These are phyloP conservation scores for Amazonetta brasiliensis DNA, from an alignment of 2,797 vertebrate species.

Conservation along the genomic window DNA sequence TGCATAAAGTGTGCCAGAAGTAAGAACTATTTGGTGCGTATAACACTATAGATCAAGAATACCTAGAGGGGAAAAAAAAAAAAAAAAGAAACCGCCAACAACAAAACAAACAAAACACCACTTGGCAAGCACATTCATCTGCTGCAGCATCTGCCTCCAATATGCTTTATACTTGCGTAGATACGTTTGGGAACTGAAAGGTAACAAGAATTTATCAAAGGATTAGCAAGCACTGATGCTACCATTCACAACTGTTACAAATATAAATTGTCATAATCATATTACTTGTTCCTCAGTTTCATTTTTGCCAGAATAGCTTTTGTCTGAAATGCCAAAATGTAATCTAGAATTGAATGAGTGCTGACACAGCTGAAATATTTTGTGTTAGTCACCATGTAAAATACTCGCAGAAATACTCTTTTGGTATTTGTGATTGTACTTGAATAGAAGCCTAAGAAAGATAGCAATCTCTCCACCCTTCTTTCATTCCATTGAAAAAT, in stretches of 20 bases:
- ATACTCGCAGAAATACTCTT: neutral
- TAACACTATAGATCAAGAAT: neutral
- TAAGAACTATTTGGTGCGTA: neutral
- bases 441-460: neutral
- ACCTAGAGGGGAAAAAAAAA: constrained; percentile 8
- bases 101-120: neutral
- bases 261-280: constrained; percentile 19
- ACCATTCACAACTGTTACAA: constrained; percentile 30
- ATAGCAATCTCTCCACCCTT: neutral
- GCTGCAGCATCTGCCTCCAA: constrained; percentile 68
- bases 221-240: constrained; percentile 51
- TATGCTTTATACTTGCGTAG: constrained; percentile 32
- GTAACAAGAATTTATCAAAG: constrained; percentile 63
- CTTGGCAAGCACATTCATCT: constrained; percentile 45
- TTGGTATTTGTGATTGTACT: neutral
- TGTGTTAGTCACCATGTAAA: neutral
- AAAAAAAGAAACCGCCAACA: neutral
- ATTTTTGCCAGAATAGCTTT: constrained; percentile 41
- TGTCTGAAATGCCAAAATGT: constrained; percentile 27
- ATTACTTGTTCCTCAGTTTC: neutral
- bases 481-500: neutral
- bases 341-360: neutral
- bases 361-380: constrained; percentile 46
- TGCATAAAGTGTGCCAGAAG: neutral
- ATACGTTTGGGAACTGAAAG: constrained; percentile 37